These are phyloP conservation scores for Cherax quadricarinatus DNA, from an alignment of 1,140 invertebrate species.

Conservation along the genomic window DNA sequence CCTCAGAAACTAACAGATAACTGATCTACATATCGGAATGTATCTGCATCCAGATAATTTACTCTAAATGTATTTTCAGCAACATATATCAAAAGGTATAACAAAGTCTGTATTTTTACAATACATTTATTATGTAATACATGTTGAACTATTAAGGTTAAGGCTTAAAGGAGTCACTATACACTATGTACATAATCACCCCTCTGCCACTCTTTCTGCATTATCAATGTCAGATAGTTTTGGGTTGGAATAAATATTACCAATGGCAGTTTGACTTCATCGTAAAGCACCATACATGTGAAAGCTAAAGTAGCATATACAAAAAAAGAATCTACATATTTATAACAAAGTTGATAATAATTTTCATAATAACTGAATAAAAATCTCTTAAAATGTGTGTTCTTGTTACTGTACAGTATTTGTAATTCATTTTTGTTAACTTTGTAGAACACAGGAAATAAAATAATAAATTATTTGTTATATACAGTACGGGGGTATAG, in stretches of 20 bases:
- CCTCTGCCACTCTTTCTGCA: background rate
- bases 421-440: no score
- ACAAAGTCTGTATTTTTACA: background rate
- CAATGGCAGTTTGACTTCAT: background rate
- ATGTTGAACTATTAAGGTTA: background rate
- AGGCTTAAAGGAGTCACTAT: background rate
- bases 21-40: no score
- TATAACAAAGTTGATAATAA: background rate
- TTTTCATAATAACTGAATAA: background rate
- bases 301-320: background rate
- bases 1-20: no score
- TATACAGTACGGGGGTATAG: no score
- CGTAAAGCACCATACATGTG: no score
- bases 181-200: constrained; percentile 10
- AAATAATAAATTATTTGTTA: no score
- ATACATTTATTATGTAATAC: constrained; percentile 20
- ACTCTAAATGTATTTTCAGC: no score
- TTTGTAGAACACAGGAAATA: no score
- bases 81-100: background rate
- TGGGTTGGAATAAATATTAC: background rate
- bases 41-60: no score
- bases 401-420: background rate
- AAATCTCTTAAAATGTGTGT: background rate
- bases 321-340: background rate
- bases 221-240: background rate